phyloP scores from a whole-genome alignment of 2,888 invertebrate genomes.

The Dinocampus coccinellae region DNA sequence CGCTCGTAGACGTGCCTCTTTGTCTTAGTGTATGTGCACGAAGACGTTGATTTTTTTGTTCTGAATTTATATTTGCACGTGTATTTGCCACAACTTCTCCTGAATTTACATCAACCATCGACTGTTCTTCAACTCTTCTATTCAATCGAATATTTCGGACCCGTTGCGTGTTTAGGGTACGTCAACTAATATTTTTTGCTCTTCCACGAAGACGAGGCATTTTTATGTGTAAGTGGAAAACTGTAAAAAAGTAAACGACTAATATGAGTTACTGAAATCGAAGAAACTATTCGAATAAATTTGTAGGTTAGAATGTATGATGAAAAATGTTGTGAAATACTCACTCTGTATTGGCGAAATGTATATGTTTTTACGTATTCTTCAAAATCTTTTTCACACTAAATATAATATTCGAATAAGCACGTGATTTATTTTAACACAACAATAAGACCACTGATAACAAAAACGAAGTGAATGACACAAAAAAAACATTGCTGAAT shows the following conservation, averaged over 20 bases:
- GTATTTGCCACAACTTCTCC: neutral
- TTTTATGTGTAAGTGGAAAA: neutral
- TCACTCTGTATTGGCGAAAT: neutral
- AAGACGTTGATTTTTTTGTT: conserved; percentile 2
- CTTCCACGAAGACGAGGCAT: neutral
- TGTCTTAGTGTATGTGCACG: neutral
- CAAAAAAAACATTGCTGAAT: neutral
- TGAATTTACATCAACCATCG: neutral
- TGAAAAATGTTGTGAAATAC: neutral
- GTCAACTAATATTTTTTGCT: neutral
- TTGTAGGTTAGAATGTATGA: neutral
- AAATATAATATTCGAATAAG: neutral
- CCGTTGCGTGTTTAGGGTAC: neutral
- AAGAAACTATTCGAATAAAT: neutral
- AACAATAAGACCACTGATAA: neutral
- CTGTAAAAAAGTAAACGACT: neutral
- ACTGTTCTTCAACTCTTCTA: neutral
- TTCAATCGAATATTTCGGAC: neutral
- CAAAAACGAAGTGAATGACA: no score
- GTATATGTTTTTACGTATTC: neutral
- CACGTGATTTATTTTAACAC: neutral
- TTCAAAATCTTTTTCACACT: neutral
- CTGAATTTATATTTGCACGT: conserved; percentile 10
- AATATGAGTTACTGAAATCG: neutral
- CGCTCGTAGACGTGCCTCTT: conserved; percentile 13